Evolutionary conservation across 2,113 vertebrate species (phyloP).

Genomic region (Callipepla squamata): DNA sequence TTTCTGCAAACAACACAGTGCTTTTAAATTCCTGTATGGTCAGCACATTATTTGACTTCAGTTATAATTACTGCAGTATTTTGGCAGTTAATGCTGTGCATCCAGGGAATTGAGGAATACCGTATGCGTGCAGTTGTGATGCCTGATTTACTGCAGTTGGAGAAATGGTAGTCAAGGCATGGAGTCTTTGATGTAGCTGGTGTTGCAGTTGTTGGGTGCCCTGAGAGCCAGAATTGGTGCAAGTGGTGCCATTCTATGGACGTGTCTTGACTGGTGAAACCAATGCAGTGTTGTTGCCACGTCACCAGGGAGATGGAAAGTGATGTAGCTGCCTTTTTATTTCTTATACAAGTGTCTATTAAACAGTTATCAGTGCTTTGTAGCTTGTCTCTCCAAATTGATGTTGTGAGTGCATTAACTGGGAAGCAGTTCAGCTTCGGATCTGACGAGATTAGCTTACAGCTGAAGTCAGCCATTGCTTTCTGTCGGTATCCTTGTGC

Average conservation of each 20-base stretch:
- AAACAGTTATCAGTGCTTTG: background rate
- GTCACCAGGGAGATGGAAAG: background rate
- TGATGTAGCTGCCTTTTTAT: background rate
- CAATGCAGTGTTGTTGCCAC: background rate
- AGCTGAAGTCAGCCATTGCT: no score
- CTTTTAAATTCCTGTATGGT: background rate
- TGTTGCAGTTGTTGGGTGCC: background rate
- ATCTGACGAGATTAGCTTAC: background rate
- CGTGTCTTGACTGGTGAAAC: background rate
- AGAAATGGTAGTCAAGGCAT: background rate
- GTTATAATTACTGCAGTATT: constrained; percentile 23
- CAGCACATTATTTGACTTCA: background rate
- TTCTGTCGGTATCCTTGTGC: background rate
- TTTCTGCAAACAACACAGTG: background rate
- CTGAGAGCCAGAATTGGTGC: background rate
- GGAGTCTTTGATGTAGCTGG: background rate
- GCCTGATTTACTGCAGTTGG: constrained; percentile 20
- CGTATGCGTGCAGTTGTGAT: background rate
- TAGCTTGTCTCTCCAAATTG: background rate
- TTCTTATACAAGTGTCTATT: background rate
- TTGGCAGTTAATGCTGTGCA: constrained; percentile 22
- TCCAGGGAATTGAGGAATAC: background rate
- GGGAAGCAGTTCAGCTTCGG: background rate
- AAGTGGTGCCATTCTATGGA: background rate
- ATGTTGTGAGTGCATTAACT: background rate